Evolutionary conservation across 2,797 vertebrate species (phyloP), one percentile per base, ranked within the genome.

Genomic region (Nannoperca obscura): DNA sequence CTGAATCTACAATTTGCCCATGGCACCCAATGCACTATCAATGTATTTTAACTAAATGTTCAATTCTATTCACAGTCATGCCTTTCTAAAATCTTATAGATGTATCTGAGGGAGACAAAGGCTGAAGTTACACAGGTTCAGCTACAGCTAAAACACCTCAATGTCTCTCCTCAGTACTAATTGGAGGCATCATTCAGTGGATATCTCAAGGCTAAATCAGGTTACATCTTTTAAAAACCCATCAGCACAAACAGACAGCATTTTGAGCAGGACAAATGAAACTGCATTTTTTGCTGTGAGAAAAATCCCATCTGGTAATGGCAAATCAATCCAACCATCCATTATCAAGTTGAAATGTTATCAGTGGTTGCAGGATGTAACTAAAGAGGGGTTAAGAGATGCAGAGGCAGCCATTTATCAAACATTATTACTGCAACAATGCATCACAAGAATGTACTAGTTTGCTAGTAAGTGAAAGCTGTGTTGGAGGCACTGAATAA

Each of bases 251-350:
- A 78, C 44, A 69, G 44, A 78, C 19, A 14, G 19, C 15, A n/a
- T 79, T 71, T 71, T 17, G 65, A 53, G 40, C 0, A 2, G 71
- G 65, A 77, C 53, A 76, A 76, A 80, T 50, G 1, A 76, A 82
- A 81, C 40, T 15, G 32, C 27, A 69, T 42, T 64, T 66, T 83
- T 69, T 71, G 14, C 40, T 60, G 30, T 61, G 50, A 72, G 60
- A 75, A 77, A 46, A 66, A 52, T 54, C 61, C 66, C 64, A 71
- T 78, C 47, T 61, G 75, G 32, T 82, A 57, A 74, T 66, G 52
- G 47, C 19, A 65, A 87, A 79, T 83, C 55, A 57, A 75, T 73
- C 50, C 12, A n/a, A 74, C 40, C 50, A 75, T 57, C 40, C 4
- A 67, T 67, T 62, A 70, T 74, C 52, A 60, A 52, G 61, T 36